Conservation (phyloP, 2,888 invertebrate genomes). For the Barypeithes pellucidus region DNA sequence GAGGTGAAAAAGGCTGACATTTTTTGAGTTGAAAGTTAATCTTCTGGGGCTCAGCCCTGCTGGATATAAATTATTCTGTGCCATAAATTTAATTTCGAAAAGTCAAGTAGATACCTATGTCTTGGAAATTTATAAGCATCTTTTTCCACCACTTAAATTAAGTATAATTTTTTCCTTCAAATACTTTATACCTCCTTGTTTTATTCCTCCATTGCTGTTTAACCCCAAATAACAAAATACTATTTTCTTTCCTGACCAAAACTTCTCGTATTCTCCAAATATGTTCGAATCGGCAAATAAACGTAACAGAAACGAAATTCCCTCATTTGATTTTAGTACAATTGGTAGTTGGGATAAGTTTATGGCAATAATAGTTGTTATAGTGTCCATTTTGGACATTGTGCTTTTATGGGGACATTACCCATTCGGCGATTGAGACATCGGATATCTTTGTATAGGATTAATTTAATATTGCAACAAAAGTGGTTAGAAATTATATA, state of each 20-base stretch:
- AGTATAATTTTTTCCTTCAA: no score
- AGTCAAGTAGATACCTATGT: no score
- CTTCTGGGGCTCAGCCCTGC: no score
- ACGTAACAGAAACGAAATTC: conserved; percentile 32
- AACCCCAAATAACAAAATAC: neutral
- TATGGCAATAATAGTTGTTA: conserved; percentile 40
- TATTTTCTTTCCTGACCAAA: neutral
- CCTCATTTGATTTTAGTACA: conserved; percentile 42
- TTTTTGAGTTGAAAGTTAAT: no score
- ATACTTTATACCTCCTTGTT: no score
- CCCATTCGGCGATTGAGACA: conserved; percentile 26
- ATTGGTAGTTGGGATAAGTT: conserved; percentile 36
- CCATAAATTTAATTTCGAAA: no score
- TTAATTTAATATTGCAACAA: neutral
- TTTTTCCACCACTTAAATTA: no score
- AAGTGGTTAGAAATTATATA: conserved; percentile 4
- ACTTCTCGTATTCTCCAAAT: neutral
- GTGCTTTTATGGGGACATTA: conserved; percentile 43
- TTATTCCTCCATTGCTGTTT: neutral
- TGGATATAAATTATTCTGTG: no score
- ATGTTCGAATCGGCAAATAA: conserved; percentile 13
- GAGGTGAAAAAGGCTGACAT: no score
- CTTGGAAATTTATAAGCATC: no score
- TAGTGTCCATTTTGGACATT: conserved; percentile 48
- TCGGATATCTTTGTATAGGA: conserved; percentile 3